Percentiles rank a stretch among this genome's conserved stretches.
Evolutionary conservation across 1,140 invertebrate species (phyloP).

Genomic region (Anoplolepis gracilipes): DNA sequence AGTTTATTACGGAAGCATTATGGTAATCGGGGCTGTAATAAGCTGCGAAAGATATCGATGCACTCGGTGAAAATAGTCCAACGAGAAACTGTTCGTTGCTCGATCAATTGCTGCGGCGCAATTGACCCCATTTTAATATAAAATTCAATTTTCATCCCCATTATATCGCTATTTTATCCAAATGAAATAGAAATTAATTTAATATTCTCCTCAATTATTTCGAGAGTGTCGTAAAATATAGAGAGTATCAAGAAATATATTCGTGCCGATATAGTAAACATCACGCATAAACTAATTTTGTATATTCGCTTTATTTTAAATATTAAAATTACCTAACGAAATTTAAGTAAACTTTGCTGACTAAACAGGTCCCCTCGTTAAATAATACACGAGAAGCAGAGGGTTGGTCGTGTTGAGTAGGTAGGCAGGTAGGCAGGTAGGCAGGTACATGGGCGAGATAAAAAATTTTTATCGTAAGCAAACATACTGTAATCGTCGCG

Average conservation of each 20-base stretch:
- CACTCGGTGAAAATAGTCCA: constrained; percentile 3
- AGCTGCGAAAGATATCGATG: constrained; percentile 43
- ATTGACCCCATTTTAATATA: constrained; percentile 33
- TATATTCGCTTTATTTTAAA: background rate
- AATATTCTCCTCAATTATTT: constrained; percentile 26
- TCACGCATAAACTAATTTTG: too few relatives aligned
- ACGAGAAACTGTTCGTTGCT: constrained; percentile 16
- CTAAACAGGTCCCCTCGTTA: constrained; percentile 18
- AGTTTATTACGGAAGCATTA: constrained; percentile 39
- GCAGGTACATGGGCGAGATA: constrained; percentile 16
- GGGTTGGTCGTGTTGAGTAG: background rate
- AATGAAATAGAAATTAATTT: constrained; percentile 25
- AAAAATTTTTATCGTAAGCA: constrained; percentile 61
- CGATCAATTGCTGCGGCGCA: constrained; percentile 26
- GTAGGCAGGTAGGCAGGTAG: too few relatives aligned
- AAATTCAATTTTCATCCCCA: constrained; percentile 27
- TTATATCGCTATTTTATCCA: constrained; percentile 21
- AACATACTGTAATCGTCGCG: constrained; percentile 58
- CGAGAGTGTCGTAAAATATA: background rate
- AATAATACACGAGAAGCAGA: constrained; percentile 37
- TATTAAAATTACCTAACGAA: background rate
- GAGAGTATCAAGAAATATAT: background rate
- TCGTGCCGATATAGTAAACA: background rate
- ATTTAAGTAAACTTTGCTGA: constrained; percentile 11
- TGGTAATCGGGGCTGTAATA: constrained; percentile 32